phyloP scores from a whole-genome alignment of 2,888 invertebrate genomes.

The Rotaria macrura region DNA sequence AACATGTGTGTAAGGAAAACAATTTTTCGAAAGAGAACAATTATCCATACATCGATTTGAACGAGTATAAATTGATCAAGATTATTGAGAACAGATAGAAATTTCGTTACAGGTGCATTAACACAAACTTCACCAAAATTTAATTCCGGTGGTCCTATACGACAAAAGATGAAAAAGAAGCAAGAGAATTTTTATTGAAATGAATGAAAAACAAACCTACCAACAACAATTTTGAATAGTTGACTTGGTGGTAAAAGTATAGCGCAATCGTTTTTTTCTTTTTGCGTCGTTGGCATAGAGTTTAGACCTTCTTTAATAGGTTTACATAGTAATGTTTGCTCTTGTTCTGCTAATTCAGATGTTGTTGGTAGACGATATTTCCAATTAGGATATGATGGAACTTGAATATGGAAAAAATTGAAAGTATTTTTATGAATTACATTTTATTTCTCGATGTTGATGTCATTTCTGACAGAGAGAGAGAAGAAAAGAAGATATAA shows the following conservation, averaged over 20 bases:
- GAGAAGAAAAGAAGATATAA: too few relatives aligned
- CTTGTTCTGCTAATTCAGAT: conserved; percentile 28
- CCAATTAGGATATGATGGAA: conserved; percentile 3
- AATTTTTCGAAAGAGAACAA: neutral
- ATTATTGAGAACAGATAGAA: conserved; percentile 47
- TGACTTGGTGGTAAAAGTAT: conserved; percentile 44
- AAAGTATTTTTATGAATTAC: too few relatives aligned
- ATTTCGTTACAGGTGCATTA: conserved; percentile 43
- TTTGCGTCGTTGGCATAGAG: conserved; percentile 44
- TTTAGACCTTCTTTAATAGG: conserved; percentile 43
- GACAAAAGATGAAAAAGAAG: conserved; percentile 31
- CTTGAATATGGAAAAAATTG: neutral
- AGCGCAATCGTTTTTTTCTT: conserved; percentile 45
- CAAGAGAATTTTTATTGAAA: neutral
- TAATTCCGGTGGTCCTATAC: conserved; percentile 43
- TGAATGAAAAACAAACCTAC: conserved; percentile 36
- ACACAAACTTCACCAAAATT: conserved; percentile 48
- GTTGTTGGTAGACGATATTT: conserved; percentile 14
- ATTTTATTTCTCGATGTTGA: too few relatives aligned
- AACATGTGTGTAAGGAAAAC: neutral
- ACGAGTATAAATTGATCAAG: conserved; percentile 46
- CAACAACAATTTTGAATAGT: conserved; percentile 46
- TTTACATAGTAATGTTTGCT: conserved; percentile 22
- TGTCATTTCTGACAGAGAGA: too few relatives aligned
- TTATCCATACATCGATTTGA: conserved; percentile 44